Evolutionary conservation across 2,113 vertebrate species (phyloP), one percentile per base, ranked within the genome.

Genomic region (Falcunculus frontatus): DNA sequence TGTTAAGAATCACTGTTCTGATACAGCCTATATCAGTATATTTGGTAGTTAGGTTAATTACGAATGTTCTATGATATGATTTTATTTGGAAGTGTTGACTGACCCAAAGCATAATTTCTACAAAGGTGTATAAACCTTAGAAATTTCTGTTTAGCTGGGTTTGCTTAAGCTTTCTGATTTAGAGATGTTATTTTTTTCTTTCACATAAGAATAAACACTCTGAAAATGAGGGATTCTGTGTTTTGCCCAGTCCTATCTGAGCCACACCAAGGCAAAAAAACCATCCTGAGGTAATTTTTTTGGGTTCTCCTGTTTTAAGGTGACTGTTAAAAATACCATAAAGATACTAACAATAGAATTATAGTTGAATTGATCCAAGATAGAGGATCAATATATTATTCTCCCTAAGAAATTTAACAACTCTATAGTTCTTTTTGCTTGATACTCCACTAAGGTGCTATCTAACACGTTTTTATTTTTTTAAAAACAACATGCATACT

Each of bases 271-370:
- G 80, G 7, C 3, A 1, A 2, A 84, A 59, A 88, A 82, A 41
- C 5, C 72, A 85, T 67, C 56, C n/a, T 77, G 57, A 26, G 16
- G 59, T 97, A 93, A 93, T 97, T 97, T 95, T 96, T 95, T 72
- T 2, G 7, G 63, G 35, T 96, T 96, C 76, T 56, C 21, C 87
- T 53, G 16, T 44, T 96, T 96, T 90, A 39, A 76, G 10, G 29
- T 85, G 84, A 84, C 95, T 92, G 29, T 73, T 87, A 88, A 89
- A 95, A 94, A 55, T 83, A 84, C 19, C 16, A 85, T 84, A 78
- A 86, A 93, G 70, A 79, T 95, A 89, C 95, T 95, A 87, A 89
- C 93, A 97, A 55, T 63, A 77, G 55, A 86, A 67, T 62, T 86
- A 59, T 55, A 60, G 89, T 85, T 80, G 15, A 33, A 70, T 91